Evolutionary conservation across 2,888 invertebrate species (phyloP), one percentile per base, ranked within the genome.

Genomic region (Calliopum simillimum): DNA sequence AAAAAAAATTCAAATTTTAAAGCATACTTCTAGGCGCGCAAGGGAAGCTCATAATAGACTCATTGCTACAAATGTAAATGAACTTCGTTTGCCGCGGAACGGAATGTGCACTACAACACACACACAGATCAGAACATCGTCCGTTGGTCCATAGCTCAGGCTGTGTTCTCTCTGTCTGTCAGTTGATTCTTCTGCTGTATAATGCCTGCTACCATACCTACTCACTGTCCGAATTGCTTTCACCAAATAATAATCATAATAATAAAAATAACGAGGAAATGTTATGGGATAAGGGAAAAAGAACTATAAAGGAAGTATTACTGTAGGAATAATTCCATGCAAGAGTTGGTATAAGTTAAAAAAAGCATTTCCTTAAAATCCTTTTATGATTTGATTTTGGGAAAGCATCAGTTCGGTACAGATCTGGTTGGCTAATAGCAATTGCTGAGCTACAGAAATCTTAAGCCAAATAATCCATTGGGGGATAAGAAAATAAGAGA

Each of bases 241-340:
- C 23, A 67, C 58, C 21, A 67, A 66, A 58, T 67, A 67, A 67
- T 67, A 67, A 67, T 67, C 33, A 67, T 58, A 59, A 67, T 67
- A 67, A 67, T 67, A 67, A 67, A 67, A 49, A 46, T 67, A 67
- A 64, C 64, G 43, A 58, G 58, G 58, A 56, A 67, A 67, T 56
- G 55, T 66, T n/a, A 6, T 12, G 23, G 16, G 23, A n/a, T n/a
- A n/a, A n/a, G n/a, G n/a, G n/a, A n/a, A 62, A 21, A 19, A 62
- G n/a, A 47, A 23, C 44, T 46, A 62, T n/a, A 21, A 13, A 8
- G 16, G 16, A n/a, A 59, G 43, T 3, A 25, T 8, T 8, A 33
- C 5, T 33, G 33, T 33, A 3, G 33, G 33, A 8, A 33, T 33
- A 6, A 33, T 33, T 33, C 33, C 33, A 33, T 33, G 33, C 33